Conservation (phyloP, 2,797 vertebrate species). For the Bucorvus abyssinicus region DNA sequence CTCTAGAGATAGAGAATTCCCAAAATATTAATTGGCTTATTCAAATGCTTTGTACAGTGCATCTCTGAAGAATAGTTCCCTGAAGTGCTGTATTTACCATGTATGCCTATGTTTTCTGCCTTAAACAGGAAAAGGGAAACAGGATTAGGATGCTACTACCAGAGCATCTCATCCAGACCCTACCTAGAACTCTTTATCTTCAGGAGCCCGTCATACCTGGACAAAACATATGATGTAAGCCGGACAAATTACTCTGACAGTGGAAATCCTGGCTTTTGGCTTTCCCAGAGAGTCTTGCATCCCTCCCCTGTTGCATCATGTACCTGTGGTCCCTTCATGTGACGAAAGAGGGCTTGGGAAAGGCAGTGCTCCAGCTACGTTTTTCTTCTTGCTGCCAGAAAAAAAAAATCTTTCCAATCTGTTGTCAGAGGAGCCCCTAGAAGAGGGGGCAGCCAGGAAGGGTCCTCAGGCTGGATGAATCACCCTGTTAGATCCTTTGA, state of each 20-base stretch:
- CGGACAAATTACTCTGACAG: not conserved
- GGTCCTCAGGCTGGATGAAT: constrained; percentile 19
- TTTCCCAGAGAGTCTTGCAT: not conserved
- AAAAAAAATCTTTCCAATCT: constrained; percentile 22
- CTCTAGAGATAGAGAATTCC: not conserved
- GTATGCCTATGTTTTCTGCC: not conserved
- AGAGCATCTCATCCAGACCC: not conserved
- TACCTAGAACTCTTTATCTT: not conserved
- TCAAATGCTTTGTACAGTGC: not conserved
- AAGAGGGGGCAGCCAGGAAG: not conserved
- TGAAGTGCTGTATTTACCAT: not conserved
- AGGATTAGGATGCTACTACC: not conserved
- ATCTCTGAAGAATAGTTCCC: not conserved
- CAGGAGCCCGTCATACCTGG: not conserved
- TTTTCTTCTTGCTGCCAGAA: constrained; percentile 28
- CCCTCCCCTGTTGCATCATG: not conserved
- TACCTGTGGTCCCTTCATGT: not conserved
- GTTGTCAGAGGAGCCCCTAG: not conserved
- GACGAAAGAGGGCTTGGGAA: constrained; percentile 13
- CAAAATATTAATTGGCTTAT: not conserved
- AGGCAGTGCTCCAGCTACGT: not conserved
- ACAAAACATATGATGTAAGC: not conserved
- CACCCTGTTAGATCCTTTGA: not conserved
- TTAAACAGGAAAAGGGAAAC: not conserved
- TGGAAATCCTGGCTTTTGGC: not conserved